These are phyloP conservation scores for Enteromius paludinosus DNA, from an alignment of 2,797 vertebrate species.

Conservation along the genomic window DNA sequence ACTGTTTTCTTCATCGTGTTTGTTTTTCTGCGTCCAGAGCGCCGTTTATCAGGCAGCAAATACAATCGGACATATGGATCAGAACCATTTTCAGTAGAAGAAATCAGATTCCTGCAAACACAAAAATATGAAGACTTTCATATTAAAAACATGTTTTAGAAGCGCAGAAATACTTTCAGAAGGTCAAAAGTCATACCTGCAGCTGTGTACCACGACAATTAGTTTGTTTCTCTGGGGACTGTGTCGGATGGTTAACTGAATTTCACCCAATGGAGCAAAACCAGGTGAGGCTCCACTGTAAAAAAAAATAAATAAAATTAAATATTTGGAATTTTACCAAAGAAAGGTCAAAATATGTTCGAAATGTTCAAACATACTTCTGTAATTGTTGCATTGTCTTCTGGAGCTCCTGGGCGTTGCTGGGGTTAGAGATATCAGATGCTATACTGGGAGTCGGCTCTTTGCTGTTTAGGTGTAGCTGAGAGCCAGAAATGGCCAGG, in stretches of 20 bases:
- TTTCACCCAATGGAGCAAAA: conserved; percentile 87
- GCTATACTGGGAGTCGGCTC: conserved; percentile 98
- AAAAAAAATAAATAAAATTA: neutral
- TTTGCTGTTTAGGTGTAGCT: conserved; percentile 82
- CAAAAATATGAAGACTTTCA: neutral
- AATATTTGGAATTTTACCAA: neutral
- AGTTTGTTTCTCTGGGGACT: conserved; percentile 95
- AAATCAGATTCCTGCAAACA: conserved; percentile 88
- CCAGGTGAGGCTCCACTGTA: conserved; percentile 86
- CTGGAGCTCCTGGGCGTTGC: conserved; percentile 90
- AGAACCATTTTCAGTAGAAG: conserved; percentile 90
- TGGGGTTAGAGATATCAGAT: conserved; percentile 92
- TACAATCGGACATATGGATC: conserved; percentile 96
- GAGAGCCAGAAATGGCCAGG: conserved; percentile 83
- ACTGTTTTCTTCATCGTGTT: conserved; percentile 89
- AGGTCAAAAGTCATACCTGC: conserved; percentile 78
- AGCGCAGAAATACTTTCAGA: neutral
- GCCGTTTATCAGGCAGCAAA: conserved; percentile 93
- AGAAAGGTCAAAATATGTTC: neutral
- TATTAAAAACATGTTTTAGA: neutral
- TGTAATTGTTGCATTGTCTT: conserved; percentile 87
- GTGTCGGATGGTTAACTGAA: conserved; percentile 91
- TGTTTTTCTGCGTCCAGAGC: conserved; percentile 95
- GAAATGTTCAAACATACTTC: conserved; percentile 74
- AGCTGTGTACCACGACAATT: conserved; percentile 90